These are phyloP conservation scores for Apodemia duryi DNA, from an alignment of 2,888 invertebrate species.

Conservation along the genomic window DNA sequence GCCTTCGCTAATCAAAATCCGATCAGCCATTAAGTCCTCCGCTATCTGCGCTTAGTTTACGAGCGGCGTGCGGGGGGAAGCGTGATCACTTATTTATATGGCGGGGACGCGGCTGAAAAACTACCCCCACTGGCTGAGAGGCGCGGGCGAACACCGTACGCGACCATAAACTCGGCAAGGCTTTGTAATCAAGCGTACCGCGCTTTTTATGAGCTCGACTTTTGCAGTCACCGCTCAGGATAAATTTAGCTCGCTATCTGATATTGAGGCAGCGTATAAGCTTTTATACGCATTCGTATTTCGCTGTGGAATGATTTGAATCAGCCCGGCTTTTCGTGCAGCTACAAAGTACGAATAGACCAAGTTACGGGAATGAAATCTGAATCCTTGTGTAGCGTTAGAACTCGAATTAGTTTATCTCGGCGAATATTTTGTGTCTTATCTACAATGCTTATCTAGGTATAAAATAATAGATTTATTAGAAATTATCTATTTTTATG, in stretches of 20 bases:
- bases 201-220: constrained; percentile 71
- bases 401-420: neutral
- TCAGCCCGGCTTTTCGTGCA: constrained; percentile 32
- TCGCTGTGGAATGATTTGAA: constrained; percentile 28
- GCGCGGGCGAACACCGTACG: constrained; percentile 32
- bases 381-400: neutral
- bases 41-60: constrained; percentile 77
- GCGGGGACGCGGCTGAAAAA: constrained; percentile 68
- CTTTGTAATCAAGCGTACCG: constrained; percentile 72
- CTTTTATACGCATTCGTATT: constrained; percentile 31
- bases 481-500: no score
- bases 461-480: no score
- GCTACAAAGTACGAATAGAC: constrained; percentile 22
- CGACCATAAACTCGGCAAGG: constrained; percentile 39
- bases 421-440: neutral
- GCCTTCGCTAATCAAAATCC: constrained; percentile 79
- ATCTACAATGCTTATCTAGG: no score
- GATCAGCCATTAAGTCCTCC: constrained; percentile 79
- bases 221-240: constrained; percentile 59
- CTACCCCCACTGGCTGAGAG: constrained; percentile 54
- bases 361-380: constrained; percentile 1
- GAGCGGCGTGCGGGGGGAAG: constrained; percentile 57
- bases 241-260: constrained; percentile 67
- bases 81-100: constrained; percentile 75
- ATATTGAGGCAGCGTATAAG: constrained; percentile 48